These are phyloP conservation scores for Perizoma flavofasciatum DNA, from an alignment of 2,888 invertebrate genomes.

Conservation along the genomic window DNA sequence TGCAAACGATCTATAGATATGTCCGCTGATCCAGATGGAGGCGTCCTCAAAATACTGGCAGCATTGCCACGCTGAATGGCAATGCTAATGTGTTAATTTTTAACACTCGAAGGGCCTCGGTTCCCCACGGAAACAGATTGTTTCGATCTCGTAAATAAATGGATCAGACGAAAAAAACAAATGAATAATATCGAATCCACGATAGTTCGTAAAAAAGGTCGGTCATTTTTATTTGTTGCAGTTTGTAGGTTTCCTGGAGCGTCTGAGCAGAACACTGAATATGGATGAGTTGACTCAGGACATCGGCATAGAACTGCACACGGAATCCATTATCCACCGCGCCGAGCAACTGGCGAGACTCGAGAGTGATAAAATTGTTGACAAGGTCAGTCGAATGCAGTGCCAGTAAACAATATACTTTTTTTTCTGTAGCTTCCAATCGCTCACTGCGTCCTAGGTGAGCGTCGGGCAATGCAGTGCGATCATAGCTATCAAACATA, in stretches of 20 bases:
- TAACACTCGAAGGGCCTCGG: too few species aligned
- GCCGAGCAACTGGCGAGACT: constrained; percentile 92
- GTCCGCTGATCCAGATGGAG: too few species aligned
- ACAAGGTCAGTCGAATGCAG: constrained; percentile 85
- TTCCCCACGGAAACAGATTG: too few species aligned
- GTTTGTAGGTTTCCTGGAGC: constrained; percentile 93
- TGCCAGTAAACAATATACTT: constrained; percentile 10
- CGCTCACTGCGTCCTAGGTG: constrained; percentile 26
- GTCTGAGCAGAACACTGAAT: constrained; percentile 91
- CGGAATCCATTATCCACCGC: constrained; percentile 92
- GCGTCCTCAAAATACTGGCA: too few species aligned
- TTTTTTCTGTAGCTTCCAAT: constrained; percentile 19
- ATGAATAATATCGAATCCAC: too few species aligned
- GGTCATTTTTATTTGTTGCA: constrained; percentile 49
- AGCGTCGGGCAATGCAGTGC: constrained; percentile 19
- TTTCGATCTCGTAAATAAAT: too few species aligned
- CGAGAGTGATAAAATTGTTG: constrained; percentile 92
- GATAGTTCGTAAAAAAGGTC: too few species aligned
- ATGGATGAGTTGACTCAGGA: constrained; percentile 93
- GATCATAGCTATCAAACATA: neutral
- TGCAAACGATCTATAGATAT: too few species aligned
- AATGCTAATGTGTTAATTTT: neutral
- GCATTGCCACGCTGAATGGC: neutral
- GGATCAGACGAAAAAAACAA: too few species aligned
- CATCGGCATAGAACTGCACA: constrained; percentile 91